Conservation (phyloP, 1,140 invertebrate species). For the Mizuhopecten yessoensis region DNA sequence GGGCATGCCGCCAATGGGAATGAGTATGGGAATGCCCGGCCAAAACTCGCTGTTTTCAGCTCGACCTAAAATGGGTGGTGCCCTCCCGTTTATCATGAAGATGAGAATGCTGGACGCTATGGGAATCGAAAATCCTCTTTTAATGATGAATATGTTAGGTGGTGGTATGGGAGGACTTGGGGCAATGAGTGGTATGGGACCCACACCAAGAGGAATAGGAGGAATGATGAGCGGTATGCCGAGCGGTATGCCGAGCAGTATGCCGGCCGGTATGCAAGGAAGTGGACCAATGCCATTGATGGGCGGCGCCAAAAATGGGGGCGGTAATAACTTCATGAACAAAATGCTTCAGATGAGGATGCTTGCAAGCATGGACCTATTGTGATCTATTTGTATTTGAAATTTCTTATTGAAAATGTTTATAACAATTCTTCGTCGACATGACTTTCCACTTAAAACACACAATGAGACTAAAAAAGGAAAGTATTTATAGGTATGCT, state of each 20-base stretch:
- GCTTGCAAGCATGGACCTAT: not conserved
- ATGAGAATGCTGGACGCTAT: slow-evolving; percentile 23
- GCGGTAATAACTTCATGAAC: not conserved
- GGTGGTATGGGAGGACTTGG: not conserved
- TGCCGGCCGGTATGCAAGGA: not conserved
- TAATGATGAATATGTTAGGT: not conserved
- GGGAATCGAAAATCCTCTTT: not conserved
- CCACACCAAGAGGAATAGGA: not conserved
- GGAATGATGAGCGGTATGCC: not conserved
- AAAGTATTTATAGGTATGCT: no score
- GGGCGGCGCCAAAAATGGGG: not conserved
- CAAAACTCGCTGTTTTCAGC: not conserved
- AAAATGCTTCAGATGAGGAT: slow-evolving; percentile 8
- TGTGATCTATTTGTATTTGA: no score
- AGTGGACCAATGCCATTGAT: not conserved
- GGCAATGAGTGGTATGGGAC: not conserved
- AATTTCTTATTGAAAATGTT: no score
- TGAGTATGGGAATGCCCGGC: not conserved
- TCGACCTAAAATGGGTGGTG: not conserved
- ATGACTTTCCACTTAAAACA: no score
- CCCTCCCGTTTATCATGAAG: not conserved
- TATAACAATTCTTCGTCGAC: no score
- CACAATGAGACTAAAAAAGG: no score
- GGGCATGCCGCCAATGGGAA: not conserved
- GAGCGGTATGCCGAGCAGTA: not conserved